Evolutionary conservation across 2,888 invertebrate genomes (phyloP).

Genomic region (Neoscelio sp.): DNA sequence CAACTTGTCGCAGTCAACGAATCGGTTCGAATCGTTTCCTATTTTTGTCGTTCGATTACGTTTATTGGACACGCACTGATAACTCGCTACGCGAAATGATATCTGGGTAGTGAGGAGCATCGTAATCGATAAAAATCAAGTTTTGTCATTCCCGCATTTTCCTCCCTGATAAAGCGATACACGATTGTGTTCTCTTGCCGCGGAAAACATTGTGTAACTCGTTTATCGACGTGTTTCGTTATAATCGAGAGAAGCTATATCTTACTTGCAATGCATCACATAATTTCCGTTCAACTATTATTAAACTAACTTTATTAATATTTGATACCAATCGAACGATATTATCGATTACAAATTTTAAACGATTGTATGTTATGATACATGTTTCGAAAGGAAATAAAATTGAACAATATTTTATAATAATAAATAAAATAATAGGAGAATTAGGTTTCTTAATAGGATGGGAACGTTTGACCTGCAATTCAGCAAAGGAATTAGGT

Average conservation of each 20-base stretch:
- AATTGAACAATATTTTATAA: too few species aligned
- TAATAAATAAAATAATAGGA: too few species aligned
- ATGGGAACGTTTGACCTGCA: too few species aligned
- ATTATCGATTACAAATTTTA: too few species aligned
- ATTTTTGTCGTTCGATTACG: constrained; percentile 31
- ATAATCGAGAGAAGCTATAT: constrained; percentile 29
- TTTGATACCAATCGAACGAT: constrained; percentile 21
- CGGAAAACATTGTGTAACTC: constrained; percentile 19
- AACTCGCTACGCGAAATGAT: constrained; percentile 33
- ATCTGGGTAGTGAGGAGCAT: not conserved
- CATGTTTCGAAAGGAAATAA: constrained; percentile 2
- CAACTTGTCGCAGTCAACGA: not conserved
- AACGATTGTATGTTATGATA: constrained; percentile 5
- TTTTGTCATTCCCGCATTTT: constrained; percentile 28
- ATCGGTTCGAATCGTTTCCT: constrained; percentile 9
- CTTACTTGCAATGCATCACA: constrained; percentile 26
- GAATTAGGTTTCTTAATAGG: too few species aligned
- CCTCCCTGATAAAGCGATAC: constrained; percentile 22
- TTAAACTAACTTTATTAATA: constrained; percentile 49
- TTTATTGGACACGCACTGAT: constrained; percentile 28
- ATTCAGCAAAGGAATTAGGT: too few species aligned
- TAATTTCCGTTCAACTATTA: constrained; percentile 39
- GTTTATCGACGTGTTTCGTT: constrained; percentile 26
- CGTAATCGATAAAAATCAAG: constrained; percentile 46
- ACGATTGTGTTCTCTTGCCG: not conserved